These are phyloP conservation scores for Phortica variegata DNA, from an alignment of 1,140 invertebrate genomes.

Conservation along the genomic window DNA sequence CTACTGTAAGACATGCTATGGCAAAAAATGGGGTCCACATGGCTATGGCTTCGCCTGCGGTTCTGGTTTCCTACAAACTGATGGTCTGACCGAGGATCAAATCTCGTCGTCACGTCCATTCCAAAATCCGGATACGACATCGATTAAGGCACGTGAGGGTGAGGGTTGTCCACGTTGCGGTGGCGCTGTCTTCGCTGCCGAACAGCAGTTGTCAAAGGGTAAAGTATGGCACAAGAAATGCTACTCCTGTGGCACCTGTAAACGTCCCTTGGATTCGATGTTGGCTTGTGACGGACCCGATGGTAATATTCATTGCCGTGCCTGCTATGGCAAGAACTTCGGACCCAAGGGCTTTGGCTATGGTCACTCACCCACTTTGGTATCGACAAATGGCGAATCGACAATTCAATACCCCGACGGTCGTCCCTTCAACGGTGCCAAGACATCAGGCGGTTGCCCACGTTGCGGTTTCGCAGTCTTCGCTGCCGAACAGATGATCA, in stretches of 20 bases:
- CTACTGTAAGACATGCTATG: slow-evolving; percentile 67
- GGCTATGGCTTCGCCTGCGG: slow-evolving; percentile 94
- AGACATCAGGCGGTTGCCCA: slow-evolving; percentile 68
- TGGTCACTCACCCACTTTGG: slow-evolving; percentile 80
- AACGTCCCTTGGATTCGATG: slow-evolving; percentile 91
- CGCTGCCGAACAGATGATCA: slow-evolving; percentile 92
- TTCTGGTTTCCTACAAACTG: slow-evolving; percentile 88
- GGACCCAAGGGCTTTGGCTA: slow-evolving; percentile 90
- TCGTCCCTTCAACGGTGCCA: slow-evolving; percentile 60
- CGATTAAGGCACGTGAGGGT: slow-evolving; percentile 81
- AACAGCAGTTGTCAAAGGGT: slow-evolving; percentile 90
- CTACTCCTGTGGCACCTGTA: slow-evolving; percentile 90
- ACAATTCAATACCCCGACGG: slow-evolving; percentile 66
- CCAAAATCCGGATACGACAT: slow-evolving; percentile 82
- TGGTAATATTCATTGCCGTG: slow-evolving; percentile 83
- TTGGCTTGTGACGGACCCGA: slow-evolving; percentile 86
- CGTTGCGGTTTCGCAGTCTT: slow-evolving; percentile 87
- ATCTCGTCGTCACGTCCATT: slow-evolving; percentile 74
- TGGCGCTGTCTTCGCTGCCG: slow-evolving; percentile 90
- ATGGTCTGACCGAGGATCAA: slow-evolving; percentile 81
- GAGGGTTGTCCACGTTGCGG: slow-evolving; percentile 90
- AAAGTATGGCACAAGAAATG: slow-evolving; percentile 95
- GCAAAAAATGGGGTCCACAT: slow-evolving; percentile 91
- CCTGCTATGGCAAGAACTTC: slow-evolving; percentile 87
- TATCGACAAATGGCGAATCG: slow-evolving; percentile 73